These are phyloP conservation scores for Neosilurus hyrtlii DNA, from an alignment of 2,797 vertebrate genomes.

Conservation along the genomic window DNA sequence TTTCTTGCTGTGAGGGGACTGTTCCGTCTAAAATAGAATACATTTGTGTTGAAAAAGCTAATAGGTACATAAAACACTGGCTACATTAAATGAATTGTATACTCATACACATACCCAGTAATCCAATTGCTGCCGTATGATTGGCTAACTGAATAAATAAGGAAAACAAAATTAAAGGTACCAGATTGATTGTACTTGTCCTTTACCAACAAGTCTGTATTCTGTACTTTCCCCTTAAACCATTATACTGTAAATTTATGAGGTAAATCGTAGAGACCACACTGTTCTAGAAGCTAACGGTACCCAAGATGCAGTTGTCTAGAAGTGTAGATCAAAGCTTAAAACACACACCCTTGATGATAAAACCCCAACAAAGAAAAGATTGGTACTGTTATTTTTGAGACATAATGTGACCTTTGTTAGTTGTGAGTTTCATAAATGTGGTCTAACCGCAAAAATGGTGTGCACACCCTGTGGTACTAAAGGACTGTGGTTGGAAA, in stretches of 20 bases:
- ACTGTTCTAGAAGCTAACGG: too few species aligned
- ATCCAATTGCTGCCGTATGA: not conserved
- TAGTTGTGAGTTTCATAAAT: not conserved
- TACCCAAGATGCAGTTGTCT: too few species aligned
- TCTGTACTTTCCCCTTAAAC: too few species aligned
- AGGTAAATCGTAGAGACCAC: too few species aligned
- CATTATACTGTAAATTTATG: too few species aligned
- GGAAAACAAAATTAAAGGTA: too few species aligned
- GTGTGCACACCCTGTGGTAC: not conserved
- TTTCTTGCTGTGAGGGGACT: too few species aligned
- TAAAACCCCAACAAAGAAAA: not conserved
- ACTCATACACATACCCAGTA: not conserved
- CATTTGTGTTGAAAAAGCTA: not conserved
- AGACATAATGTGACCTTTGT: not conserved
- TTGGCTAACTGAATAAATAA: not conserved
- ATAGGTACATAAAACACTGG: not conserved
- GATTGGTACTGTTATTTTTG: not conserved
- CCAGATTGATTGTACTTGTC: too few species aligned
- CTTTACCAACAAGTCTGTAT: too few species aligned
- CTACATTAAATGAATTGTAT: not conserved
- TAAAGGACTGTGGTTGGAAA: not conserved
- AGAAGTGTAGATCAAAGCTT: not conserved
- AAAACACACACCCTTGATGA: not conserved
- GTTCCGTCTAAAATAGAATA: not conserved
- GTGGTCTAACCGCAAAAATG: not conserved